Conservation (phyloP, 2,113 vertebrate species). For the Neomonachus schauinslandi region DNA sequence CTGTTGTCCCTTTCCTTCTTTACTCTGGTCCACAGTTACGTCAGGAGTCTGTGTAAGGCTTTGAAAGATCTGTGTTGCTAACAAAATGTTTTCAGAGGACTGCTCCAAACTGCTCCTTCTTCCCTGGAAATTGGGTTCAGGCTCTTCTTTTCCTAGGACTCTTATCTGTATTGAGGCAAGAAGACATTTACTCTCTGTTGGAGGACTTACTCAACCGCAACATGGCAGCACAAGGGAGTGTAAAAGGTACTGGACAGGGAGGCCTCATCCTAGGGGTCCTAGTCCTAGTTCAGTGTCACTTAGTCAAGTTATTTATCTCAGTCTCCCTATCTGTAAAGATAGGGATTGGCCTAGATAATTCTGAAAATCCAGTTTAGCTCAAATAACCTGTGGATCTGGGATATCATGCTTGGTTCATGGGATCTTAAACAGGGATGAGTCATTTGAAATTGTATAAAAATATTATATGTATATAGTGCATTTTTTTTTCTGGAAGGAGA, state of each 20-base stretch:
- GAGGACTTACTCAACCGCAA: not conserved
- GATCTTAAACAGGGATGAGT: not conserved
- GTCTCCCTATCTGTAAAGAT: not conserved
- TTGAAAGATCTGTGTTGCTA: not conserved
- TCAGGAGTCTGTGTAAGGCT: not conserved
- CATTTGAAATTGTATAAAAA: not conserved
- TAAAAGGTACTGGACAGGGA: not conserved
- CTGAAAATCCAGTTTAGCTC: not conserved
- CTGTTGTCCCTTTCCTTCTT: not conserved
- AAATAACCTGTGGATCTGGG: not conserved
- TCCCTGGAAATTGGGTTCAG: not conserved
- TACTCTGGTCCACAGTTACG: not conserved
- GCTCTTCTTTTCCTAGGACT: not conserved
- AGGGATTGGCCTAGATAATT: not conserved
- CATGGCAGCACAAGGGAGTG: not conserved
- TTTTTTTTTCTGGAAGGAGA: not conserved
- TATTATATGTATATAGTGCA: not conserved
- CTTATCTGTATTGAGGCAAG: not conserved
- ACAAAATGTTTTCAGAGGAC: not conserved
- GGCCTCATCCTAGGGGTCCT: not conserved
- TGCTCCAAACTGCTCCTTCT: not conserved
- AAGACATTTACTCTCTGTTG: not conserved
- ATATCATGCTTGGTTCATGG: not conserved
- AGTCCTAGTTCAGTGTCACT: not conserved
- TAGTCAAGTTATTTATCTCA: not conserved